Evolutionary conservation across 2,888 invertebrate genomes (phyloP).

Genomic region (Acleris sparsana): DNA sequence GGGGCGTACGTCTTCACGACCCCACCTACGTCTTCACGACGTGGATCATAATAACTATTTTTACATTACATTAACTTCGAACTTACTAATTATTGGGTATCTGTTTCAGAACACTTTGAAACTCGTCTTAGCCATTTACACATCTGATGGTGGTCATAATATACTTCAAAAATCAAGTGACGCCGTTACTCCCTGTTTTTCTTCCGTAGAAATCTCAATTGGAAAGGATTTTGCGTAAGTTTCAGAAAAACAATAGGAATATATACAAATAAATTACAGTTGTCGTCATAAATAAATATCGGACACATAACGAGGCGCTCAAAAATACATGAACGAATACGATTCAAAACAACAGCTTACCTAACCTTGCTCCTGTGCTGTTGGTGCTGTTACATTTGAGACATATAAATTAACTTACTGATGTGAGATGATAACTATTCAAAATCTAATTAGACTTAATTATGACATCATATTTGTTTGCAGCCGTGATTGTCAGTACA

Average conservation of each 20-base stretch:
- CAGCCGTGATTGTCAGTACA: slow-evolving; percentile 59
- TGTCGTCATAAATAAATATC: no score
- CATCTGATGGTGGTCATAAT: slow-evolving; percentile 52
- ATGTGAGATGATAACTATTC: no score
- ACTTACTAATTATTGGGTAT: background rate
- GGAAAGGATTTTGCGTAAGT: slow-evolving; percentile 65
- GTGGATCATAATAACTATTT: no score
- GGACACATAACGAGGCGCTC: no score
- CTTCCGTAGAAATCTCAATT: slow-evolving; percentile 57
- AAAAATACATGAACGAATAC: no score
- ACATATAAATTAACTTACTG: no score
- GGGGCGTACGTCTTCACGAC: slow-evolving; percentile 7
- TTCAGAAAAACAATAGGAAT: background rate
- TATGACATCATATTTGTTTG: slow-evolving; percentile 36
- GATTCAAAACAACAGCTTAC: no score
- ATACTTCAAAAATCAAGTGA: slow-evolving; percentile 45
- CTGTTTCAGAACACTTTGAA: slow-evolving; percentile 51
- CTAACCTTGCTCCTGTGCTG: no score
- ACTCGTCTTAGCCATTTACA: slow-evolving; percentile 51
- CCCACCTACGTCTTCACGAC: slow-evolving; percentile 5
- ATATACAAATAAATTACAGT: no score
- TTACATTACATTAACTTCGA: background rate
- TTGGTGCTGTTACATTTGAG: no score
- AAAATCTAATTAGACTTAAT: no score
- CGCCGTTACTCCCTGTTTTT: slow-evolving; percentile 45